Percentiles rank a stretch among this genome's conserved stretches.
Evolutionary conservation across 2,888 invertebrate genomes (phyloP).

Genomic region (Drosophila formosana): DNA sequence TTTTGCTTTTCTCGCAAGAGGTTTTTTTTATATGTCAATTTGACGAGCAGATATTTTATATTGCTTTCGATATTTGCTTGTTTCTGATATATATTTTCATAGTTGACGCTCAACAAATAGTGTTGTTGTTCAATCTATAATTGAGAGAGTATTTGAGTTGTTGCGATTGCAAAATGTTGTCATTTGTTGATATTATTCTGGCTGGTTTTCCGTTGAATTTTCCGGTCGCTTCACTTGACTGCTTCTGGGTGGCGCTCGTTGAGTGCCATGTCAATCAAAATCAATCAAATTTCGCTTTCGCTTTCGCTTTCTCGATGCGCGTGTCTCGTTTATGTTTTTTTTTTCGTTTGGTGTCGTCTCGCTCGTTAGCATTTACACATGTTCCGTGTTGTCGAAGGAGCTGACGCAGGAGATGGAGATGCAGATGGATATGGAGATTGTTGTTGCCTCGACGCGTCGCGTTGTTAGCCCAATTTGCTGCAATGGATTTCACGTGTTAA

Average conservation of each 20-base stretch:
- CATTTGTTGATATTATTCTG: conserved; percentile 21
- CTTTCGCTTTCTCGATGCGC: background rate
- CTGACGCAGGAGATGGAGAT: background rate
- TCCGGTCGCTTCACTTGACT: conserved; percentile 23
- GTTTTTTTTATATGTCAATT: conserved; percentile 24
- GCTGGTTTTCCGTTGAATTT: conserved; percentile 22
- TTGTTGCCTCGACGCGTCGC: conserved; percentile 12
- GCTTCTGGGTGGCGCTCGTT: conserved; percentile 48
- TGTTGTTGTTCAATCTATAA: conserved; percentile 6
- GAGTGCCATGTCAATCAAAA: conserved; percentile 75
- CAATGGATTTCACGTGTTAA: conserved; percentile 43
- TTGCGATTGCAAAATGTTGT: conserved; percentile 10
- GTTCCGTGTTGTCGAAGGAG: conserved; percentile 36
- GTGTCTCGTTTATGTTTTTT: too few relatives aligned
- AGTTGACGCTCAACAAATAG: background rate
- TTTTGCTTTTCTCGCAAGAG: conserved; percentile 20
- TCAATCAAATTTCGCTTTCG: conserved; percentile 71
- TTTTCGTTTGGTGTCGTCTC: conserved; percentile 24
- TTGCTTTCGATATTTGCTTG: conserved; percentile 15
- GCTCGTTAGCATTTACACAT: conserved; percentile 70
- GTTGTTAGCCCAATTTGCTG: conserved; percentile 47
- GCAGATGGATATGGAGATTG: background rate
- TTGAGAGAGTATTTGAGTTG: conserved; percentile 25
- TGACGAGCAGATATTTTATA: conserved; percentile 14
- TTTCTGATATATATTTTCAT: background rate